Conservation (phyloP, 2,888 invertebrate genomes). For the Chrysotoxum bicinctum region DNA sequence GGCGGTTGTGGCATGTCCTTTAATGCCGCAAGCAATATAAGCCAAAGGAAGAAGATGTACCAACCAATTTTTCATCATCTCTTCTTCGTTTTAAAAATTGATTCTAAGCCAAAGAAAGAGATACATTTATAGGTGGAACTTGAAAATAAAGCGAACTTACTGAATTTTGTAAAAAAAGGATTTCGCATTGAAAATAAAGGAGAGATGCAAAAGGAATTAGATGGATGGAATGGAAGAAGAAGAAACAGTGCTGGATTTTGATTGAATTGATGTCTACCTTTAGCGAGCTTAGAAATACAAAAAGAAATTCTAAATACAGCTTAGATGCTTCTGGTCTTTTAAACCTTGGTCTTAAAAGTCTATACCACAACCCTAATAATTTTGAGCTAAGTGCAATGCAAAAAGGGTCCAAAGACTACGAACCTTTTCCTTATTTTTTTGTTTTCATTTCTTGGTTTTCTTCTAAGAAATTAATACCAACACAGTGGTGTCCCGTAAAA, state of each 20-base stretch:
- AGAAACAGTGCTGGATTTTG: background rate
- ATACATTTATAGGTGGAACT: slow-evolving; percentile 55
- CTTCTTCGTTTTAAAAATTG: slow-evolving; percentile 59
- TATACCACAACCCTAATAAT: too few species aligned
- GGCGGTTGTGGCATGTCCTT: slow-evolving; percentile 39
- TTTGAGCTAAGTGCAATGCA: too few species aligned
- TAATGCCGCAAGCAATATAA: slow-evolving; percentile 56
- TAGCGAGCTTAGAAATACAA: too few species aligned
- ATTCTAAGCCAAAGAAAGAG: slow-evolving; percentile 62
- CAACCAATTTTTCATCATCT: slow-evolving; percentile 70
- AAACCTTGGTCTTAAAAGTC: too few species aligned
- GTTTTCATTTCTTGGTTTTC: too few species aligned
- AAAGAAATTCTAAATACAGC: too few species aligned
- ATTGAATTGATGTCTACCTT: background rate
- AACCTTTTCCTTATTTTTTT: too few species aligned
- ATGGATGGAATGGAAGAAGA: background rate
- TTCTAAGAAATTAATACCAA: too few species aligned
- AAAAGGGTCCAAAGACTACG: too few species aligned
- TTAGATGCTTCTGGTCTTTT: too few species aligned
- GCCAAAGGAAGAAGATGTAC: slow-evolving; percentile 33
- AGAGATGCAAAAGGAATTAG: slow-evolving; percentile 1
- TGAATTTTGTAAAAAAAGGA: slow-evolving; percentile 38
- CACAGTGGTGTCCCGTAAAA: too few species aligned
- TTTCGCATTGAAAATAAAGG: background rate
- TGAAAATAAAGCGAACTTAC: slow-evolving; percentile 64